phyloP scores from a whole-genome alignment of 1,140 invertebrate genomes.

The Penaeus japonicus region DNA sequence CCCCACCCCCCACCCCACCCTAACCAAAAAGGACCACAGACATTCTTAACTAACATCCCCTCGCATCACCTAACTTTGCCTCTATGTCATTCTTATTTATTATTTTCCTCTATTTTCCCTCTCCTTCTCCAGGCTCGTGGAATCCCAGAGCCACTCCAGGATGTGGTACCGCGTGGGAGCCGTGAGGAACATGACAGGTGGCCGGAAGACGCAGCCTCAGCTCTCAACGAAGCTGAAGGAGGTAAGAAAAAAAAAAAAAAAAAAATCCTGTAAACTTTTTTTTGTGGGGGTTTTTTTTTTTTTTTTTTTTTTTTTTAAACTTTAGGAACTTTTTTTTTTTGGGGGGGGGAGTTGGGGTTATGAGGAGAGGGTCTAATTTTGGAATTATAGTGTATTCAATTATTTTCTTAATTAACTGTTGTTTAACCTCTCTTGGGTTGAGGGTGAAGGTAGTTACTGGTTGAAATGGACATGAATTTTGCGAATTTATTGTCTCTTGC shows the following conservation, averaged over 20 bases:
- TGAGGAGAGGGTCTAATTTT: too few relatives aligned
- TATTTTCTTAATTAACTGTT: too few relatives aligned
- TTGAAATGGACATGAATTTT: too few relatives aligned
- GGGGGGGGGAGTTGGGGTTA: too few relatives aligned
- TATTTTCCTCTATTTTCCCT: not conserved
- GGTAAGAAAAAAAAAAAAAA: constrained; percentile 61
- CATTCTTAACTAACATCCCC: not conserved
- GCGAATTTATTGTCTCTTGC: too few relatives aligned
- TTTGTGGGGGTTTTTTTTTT: not conserved
- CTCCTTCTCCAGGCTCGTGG: constrained; percentile 64
- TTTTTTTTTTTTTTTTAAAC: not conserved
- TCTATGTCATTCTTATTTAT: too few relatives aligned
- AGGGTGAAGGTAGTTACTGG: too few relatives aligned
- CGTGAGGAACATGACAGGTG: constrained; percentile 69
- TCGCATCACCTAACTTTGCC: not conserved
- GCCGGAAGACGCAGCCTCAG: constrained; percentile 65
- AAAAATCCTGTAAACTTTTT: not conserved
- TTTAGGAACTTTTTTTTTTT: too few relatives aligned
- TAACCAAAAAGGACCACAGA: not conserved
- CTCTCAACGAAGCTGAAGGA: constrained; percentile 64
- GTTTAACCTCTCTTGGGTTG: too few relatives aligned
- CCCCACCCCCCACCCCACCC: too few relatives aligned
- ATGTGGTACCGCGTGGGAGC: constrained; percentile 74
- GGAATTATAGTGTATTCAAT: too few relatives aligned
- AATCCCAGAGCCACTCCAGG: constrained; percentile 68